Conservation (phyloP, 1,140 invertebrate species). For the Mactra quadrangularis region DNA sequence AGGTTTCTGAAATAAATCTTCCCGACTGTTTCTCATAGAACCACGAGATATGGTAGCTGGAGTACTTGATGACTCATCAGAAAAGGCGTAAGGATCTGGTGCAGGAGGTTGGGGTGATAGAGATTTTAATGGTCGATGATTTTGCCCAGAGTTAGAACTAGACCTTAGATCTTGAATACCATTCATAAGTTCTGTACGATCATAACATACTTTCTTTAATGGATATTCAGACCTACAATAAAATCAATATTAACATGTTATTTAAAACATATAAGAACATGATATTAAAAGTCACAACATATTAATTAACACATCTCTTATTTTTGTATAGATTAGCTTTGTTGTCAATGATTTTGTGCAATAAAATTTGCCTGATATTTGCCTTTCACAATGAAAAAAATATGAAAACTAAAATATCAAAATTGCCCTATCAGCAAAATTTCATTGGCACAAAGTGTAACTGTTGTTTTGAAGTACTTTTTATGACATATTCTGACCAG, state of each 20-base stretch:
- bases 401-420: too few species aligned
- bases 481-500: too few species aligned
- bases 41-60: conserved; percentile 72
- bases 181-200: conserved; percentile 32
- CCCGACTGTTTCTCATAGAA: conserved; percentile 76
- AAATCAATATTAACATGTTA: not conserved
- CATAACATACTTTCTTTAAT: conserved; percentile 65
- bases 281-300: too few species aligned
- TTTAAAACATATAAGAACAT: not conserved
- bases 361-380: too few species aligned
- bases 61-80: conserved; percentile 80
- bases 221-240: conserved; percentile 68
- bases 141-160: conserved; percentile 60
- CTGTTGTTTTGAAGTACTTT: too few species aligned
- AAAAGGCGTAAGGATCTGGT: conserved; percentile 82
- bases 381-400: too few species aligned
- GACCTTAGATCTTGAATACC: conserved; percentile 54
- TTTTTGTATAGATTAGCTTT: too few species aligned
- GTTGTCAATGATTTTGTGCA: too few species aligned
- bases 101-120: conserved; percentile 70
- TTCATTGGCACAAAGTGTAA: too few species aligned
- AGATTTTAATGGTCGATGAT: conserved; percentile 66
- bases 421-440: too few species aligned
- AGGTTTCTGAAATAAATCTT: conserved; percentile 72
- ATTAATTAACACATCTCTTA: too few species aligned